Conservation (phyloP, 2,797 vertebrate genomes). For the Tarsius wallacei region DNA sequence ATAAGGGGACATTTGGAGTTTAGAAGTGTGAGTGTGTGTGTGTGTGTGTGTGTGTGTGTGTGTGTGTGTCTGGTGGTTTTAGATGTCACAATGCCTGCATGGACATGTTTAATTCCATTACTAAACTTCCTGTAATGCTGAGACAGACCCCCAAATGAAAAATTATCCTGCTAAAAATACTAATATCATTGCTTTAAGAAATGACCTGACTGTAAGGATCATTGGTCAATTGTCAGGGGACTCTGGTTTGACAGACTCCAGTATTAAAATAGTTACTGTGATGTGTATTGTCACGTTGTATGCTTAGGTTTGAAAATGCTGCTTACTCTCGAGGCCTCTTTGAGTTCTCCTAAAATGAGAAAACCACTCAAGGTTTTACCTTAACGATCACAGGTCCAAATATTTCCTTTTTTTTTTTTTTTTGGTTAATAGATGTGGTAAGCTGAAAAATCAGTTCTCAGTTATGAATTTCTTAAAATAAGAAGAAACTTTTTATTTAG, state of each 20-base stretch:
- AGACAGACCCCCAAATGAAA: background rate
- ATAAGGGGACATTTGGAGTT: background rate
- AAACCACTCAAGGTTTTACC: background rate
- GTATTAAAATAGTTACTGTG: background rate
- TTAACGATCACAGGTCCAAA: background rate
- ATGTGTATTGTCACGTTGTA: background rate
- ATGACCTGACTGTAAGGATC: background rate
- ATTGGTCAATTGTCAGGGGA: background rate
- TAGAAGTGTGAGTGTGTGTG: background rate
- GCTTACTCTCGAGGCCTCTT: background rate
- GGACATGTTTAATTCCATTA: background rate
- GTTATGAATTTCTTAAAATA: slow-evolving; percentile 29
- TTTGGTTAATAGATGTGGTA: background rate
- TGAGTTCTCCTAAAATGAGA: background rate
- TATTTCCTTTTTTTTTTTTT: background rate
- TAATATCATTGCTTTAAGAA: background rate
- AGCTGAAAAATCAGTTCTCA: slow-evolving; percentile 37
- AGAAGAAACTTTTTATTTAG: background rate
- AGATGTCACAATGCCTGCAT: background rate
- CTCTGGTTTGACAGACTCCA: background rate
- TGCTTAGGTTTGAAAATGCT: background rate
- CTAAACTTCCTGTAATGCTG: background rate
- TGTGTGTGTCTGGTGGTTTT: background rate
- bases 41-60: no score
- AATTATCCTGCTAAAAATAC: background rate